These are phyloP conservation scores for Armadillidium nasatum DNA, from an alignment of 1,140 invertebrate genomes.

Conservation along the genomic window DNA sequence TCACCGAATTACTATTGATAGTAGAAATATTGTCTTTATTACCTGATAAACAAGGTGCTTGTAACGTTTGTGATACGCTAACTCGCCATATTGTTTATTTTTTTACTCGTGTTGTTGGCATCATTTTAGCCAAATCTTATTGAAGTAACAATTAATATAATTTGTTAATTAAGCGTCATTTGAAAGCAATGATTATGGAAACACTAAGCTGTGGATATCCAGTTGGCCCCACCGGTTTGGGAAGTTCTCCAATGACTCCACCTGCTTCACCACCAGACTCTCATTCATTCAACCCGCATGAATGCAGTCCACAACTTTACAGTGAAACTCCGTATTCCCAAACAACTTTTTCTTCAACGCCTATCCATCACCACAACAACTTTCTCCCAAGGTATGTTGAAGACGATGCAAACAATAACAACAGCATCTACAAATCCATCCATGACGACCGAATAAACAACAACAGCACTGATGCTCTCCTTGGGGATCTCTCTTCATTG, in stretches of 20 bases:
- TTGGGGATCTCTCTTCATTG: neutral
- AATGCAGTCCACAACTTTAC: constrained; percentile 25
- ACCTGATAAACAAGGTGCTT: no score
- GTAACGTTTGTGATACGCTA: no score
- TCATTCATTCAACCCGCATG: constrained; percentile 27
- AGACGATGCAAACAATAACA: constrained; percentile 13
- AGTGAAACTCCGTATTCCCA: constrained; percentile 14
- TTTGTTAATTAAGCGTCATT: no score
- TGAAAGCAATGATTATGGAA: constrained; percentile 24
- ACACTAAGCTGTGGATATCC: constrained; percentile 33
- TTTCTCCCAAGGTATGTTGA: neutral
- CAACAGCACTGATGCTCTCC: neutral
- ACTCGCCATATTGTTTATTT: no score
- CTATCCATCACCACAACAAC: neutral
- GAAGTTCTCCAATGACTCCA: constrained; percentile 30
- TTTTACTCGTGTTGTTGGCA: no score
- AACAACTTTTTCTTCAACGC: constrained; percentile 24
- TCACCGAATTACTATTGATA: neutral
- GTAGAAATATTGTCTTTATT: neutral
- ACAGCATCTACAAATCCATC: neutral
- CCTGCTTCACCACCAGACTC: constrained; percentile 34
- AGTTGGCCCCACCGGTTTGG: constrained; percentile 17
- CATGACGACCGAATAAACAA: neutral
- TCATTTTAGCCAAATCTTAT: no score
- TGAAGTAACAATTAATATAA: no score